A percentile compares a stretch with the other conserved stretches of the same genome.
phyloP scores from a whole-genome alignment of 2,113 vertebrate species.

The Tympanuchus pallidicinctus region DNA sequence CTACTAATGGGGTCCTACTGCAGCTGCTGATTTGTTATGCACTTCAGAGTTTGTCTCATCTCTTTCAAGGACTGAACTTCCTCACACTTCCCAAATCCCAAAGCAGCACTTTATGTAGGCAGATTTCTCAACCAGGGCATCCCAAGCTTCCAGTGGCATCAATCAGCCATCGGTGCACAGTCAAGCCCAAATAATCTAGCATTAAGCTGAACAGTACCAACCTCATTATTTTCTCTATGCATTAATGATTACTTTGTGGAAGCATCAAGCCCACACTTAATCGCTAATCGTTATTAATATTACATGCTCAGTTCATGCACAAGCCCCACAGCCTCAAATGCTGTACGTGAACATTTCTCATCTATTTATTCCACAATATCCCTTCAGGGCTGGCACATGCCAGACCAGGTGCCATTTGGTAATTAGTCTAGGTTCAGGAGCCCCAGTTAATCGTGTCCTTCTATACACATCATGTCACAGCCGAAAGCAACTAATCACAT shows the following conservation, averaged over 20 bases:
- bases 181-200: not conserved
- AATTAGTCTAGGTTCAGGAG: not conserved
- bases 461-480: not conserved
- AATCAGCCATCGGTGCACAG: not conserved
- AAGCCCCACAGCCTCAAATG: not conserved
- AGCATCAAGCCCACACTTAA: not conserved
- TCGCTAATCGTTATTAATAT: not conserved
- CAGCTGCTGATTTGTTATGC: not conserved
- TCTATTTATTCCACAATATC: not conserved
- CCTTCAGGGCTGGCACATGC: not conserved
- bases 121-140: not conserved
- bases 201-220: not conserved
- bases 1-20: not conserved
- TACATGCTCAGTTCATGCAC: not conserved
- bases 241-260: not conserved
- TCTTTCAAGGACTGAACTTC: not conserved
- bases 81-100: not conserved
- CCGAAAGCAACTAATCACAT: not conserved
- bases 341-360: not conserved
- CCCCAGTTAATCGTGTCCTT: not conserved
- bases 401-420: not conserved
- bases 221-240: not conserved
- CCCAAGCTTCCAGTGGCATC: fast-evolving
- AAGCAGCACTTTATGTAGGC: not conserved
- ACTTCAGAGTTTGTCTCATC: not conserved